Evolutionary conservation across 2,888 invertebrate species (phyloP).

Genomic region (Catocala nupta): DNA sequence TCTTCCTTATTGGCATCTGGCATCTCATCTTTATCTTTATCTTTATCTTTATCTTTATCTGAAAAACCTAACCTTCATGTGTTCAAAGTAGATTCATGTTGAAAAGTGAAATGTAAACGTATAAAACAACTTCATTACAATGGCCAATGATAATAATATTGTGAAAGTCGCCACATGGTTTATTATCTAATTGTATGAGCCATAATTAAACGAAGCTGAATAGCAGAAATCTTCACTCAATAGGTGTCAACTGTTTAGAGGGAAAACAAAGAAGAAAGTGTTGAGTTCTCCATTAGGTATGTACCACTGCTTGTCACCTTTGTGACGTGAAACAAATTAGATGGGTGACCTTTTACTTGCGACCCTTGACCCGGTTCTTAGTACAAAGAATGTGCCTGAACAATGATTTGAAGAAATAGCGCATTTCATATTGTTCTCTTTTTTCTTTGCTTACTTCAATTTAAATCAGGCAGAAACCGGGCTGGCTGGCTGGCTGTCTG

Average conservation of each 20-base stretch:
- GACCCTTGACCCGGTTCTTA: not conserved
- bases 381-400: not conserved
- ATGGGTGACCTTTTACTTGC: slow-evolving; percentile 1
- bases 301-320: not conserved
- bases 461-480: too few relatives aligned
- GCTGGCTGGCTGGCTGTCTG: too few relatives aligned
- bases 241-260: not conserved
- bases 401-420: too few relatives aligned
- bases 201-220: not conserved
- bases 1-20: not conserved
- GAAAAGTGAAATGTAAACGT: too few relatives aligned
- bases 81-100: too few relatives aligned
- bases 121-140: too few relatives aligned
- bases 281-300: not conserved
- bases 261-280: not conserved
- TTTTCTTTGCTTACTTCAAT: too few relatives aligned
- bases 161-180: not conserved
- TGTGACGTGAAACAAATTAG: not conserved
- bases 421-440: too few relatives aligned
- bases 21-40: too few relatives aligned
- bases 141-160: not conserved
- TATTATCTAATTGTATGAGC: not conserved
- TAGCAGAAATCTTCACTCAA: not conserved
- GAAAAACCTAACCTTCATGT: too few relatives aligned
- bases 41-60: too few relatives aligned